Conservation (phyloP, 2,797 vertebrate species). For the Rousettus madagascariensis region DNA sequence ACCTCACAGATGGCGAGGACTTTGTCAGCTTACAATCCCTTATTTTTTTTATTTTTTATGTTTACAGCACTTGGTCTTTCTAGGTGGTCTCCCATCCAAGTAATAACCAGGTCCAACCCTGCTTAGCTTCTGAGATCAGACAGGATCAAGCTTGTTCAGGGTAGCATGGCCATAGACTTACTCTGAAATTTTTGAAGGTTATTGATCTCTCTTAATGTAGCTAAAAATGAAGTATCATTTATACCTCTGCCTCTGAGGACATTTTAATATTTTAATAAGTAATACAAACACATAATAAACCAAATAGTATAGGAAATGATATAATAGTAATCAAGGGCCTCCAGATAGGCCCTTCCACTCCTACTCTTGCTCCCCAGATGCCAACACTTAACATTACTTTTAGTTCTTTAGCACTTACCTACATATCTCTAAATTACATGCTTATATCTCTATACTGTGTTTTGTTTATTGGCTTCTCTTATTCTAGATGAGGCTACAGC, state of each 20-base stretch:
- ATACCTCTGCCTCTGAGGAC: neutral
- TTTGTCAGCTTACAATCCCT: too few relatives aligned
- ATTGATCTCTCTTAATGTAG: neutral
- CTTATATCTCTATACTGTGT: neutral
- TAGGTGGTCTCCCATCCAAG: too few relatives aligned
- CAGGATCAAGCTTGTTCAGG: too few relatives aligned
- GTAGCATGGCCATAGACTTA: too few relatives aligned
- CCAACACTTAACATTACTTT: neutral
- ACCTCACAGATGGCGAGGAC: too few relatives aligned
- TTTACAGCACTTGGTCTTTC: too few relatives aligned
- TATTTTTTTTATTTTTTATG: too few relatives aligned
- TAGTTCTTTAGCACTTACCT: neutral
- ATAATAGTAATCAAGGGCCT: neutral
- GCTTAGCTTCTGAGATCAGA: too few relatives aligned
- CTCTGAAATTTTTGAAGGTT: neutral
- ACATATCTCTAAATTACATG: neutral
- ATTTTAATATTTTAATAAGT: neutral
- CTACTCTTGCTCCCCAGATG: neutral
- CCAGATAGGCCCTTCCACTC: neutral
- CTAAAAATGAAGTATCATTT: neutral
- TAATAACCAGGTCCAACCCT: too few relatives aligned
- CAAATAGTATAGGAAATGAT: neutral
- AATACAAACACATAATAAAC: neutral
- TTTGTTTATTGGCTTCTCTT: neutral
- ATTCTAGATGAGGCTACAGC: neutral